phyloP scores from a whole-genome alignment of 2,888 invertebrate species.

The Rambutsinella grinnellia region DNA sequence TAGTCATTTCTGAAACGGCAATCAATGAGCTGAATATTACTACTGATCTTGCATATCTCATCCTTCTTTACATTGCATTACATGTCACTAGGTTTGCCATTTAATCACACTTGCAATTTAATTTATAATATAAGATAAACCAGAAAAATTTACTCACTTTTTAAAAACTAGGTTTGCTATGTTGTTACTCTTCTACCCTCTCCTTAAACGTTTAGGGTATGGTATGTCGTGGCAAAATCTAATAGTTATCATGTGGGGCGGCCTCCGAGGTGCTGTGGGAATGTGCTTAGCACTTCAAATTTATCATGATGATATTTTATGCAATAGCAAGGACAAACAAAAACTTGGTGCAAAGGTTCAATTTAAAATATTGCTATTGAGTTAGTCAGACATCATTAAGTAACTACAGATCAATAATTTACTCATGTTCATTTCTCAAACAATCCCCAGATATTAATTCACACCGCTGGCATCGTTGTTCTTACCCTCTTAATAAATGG shows the following conservation, averaged over 20 bases:
- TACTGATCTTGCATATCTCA: slow-evolving; percentile 72
- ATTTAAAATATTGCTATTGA: no score
- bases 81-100: slow-evolving; percentile 68
- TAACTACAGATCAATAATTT: no score
- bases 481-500: slow-evolving; percentile 75
- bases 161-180: slow-evolving; percentile 69
- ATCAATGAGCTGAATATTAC: no score
- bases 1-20: slow-evolving; percentile 73
- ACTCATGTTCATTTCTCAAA: no score
- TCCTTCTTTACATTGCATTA: slow-evolving; percentile 69
- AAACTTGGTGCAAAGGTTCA: slow-evolving; percentile 62
- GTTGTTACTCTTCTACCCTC: slow-evolving; percentile 72
- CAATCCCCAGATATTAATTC: slow-evolving; percentile 71
- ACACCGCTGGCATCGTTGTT: slow-evolving; percentile 74
- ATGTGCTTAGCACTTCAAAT: slow-evolving; percentile 74
- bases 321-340: no score
- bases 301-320: slow-evolving; percentile 70
- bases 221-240: slow-evolving; percentile 75
- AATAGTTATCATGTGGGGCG: slow-evolving; percentile 74
- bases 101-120: slow-evolving; percentile 67
- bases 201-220: slow-evolving; percentile 73
- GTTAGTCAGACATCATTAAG: no score
- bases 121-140: slow-evolving; percentile 71
- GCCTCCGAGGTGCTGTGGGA: slow-evolving; percentile 72
- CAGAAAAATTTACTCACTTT: neutral